phyloP scores from a whole-genome alignment of 2,113 vertebrate species.

The cat (Felis catus) region F.catus_Fca126_mat1.0 CM031417.1:65217501-65218000 shows the following conservation, averaged over 20 bases:
- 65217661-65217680: constrained; percentile 68
- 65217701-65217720: constrained; percentile 74
- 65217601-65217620: constrained; percentile 74
- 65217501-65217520: constrained; percentile 78
- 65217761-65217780: constrained; percentile 64
- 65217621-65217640: constrained; percentile 71
- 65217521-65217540: constrained; percentile 79
- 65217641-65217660: constrained; percentile 77
- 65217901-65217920: neutral
- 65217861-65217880: constrained; percentile 48
- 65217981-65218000: neutral
- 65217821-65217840: constrained; percentile 61
- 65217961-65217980: neutral
- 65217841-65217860: constrained; percentile 54
- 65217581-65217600: constrained; percentile 17
- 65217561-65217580: constrained; percentile 55
- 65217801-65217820: constrained; percentile 58
- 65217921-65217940: neutral
- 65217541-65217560: constrained; percentile 67
- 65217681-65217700: constrained; percentile 38
- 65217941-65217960: constrained; percentile 27
- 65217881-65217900: constrained; percentile 20
- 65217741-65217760: neutral
- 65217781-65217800: constrained; percentile 77
- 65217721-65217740: constrained; percentile 66